Base-by-base conservation (phyloP, 2,113 vertebrate species). In the Kryptolebias marmoratus region DNA sequence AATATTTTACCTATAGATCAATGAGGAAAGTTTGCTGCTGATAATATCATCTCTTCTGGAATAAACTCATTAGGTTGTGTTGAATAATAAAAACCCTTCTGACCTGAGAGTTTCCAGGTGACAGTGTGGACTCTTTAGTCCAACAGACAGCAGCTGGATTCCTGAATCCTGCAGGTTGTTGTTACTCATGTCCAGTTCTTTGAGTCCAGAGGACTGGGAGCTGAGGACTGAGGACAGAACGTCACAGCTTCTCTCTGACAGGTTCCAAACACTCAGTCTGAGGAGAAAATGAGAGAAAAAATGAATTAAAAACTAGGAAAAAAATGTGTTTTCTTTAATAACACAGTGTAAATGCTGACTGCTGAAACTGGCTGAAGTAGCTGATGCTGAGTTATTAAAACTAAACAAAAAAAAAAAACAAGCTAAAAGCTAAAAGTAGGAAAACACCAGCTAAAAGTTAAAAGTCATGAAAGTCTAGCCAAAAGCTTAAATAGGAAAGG, bases 101-200 rank as follows among this genome's bases (percentile, higher is more conserved):
- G 56, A 81, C 80, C 75, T 83, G 42, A 81, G 75, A 64, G 27
- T 71, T 58, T 84, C 70, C 45, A 22, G 22, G 22, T 22, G 22
- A 22, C 22, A 22, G 22, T 22, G 22, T 22, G 22, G 22, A 22
- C 22, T 22, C 22, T 22, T 22, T 22, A 22, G 22, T 22, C 22
- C 22, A 22, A 22, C 1, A 22, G 22, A 22, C 22, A 22, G 22
- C 22, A 22, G 22, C 22, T 22, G 22, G 22, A 22, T 22, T 22
- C 22, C 22, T 22, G 22, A 22, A 22, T 22, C 22, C 22, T 22
- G 22, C 22, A 22, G 22, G 22, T 22, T 22, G 22, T 22, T 85
- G 71, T 78, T 70, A 76, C 48, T 70, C 73, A 50, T 79, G 49
- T 22, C 45, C 31, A 2, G 31, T 13, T 45, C 42, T 45, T 45